These are phyloP conservation scores for Ganaspis sp. DNA, from an alignment of 1,140 invertebrate species.

Conservation along the genomic window DNA sequence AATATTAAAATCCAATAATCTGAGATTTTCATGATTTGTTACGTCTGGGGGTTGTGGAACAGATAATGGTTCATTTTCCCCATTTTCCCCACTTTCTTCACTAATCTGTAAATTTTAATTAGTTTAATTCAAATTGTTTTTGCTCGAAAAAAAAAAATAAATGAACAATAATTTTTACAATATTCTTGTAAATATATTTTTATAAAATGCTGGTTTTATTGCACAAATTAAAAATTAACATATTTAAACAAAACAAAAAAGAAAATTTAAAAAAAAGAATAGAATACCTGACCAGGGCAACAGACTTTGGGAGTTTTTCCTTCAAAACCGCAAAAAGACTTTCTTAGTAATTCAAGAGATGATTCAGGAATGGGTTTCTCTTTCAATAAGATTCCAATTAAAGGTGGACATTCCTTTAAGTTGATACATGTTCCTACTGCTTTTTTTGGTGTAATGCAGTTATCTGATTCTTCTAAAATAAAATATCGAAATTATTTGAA, in stretches of 20 bases:
- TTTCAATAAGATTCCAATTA: conserved; percentile 64
- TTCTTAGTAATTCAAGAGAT: conserved; percentile 62
- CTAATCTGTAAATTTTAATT: not conserved
- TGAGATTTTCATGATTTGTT: conserved; percentile 76
- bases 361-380: conserved; percentile 65
- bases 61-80: not conserved
- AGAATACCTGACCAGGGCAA: conserved; percentile 61
- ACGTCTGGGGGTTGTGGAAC: conserved; percentile 71
- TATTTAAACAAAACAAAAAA: conserved; percentile 3
- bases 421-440: conserved; percentile 58
- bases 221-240: conserved; percentile 11
- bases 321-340: conserved; percentile 77
- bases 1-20: conserved; percentile 68
- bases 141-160: no score
- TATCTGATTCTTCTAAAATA: conserved; percentile 46
- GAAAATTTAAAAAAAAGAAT: conserved; percentile 7
- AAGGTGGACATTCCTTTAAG: conserved; percentile 56
- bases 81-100: not conserved
- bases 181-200: no score
- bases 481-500: not conserved
- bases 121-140: no score
- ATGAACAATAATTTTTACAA: no score
- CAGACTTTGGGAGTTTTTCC: conserved; percentile 77
- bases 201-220: no score
- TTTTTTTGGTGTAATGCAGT: conserved; percentile 54